Evolutionary conservation across 1,140 invertebrate species (phyloP).

Genomic region (Bombus impatiens): DNA sequence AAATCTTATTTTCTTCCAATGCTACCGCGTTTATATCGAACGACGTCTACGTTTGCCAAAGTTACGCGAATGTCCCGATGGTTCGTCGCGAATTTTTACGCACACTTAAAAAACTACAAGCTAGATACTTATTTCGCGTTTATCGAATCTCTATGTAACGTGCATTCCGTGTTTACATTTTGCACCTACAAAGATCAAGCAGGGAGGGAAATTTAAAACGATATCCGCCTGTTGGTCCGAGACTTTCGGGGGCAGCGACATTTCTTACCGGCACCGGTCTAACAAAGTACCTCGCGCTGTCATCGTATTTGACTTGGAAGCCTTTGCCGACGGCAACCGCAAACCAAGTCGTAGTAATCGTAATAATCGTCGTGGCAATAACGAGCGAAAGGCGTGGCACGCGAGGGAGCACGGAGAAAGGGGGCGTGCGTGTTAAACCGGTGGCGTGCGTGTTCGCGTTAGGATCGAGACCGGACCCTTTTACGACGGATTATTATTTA

Average conservation of each 20-base stretch:
- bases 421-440: slow-evolving; percentile 22
- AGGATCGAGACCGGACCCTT: slow-evolving; percentile 1
- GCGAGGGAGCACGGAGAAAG: neutral
- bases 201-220: too few relatives aligned
- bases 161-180: too few relatives aligned
- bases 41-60: too few relatives aligned
- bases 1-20: too few relatives aligned
- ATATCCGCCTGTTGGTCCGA: too few relatives aligned
- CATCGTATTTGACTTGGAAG: neutral
- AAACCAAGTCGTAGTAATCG: slow-evolving; percentile 16
- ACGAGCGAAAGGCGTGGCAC: slow-evolving; percentile 27
- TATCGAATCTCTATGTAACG: too few relatives aligned
- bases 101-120: too few relatives aligned
- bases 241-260: neutral
- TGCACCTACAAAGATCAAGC: accelerated
- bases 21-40: too few relatives aligned
- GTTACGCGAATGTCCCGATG: too few relatives aligned
- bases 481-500: slow-evolving; percentile 28
- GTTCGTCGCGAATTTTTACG: too few relatives aligned
- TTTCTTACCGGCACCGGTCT: neutral
- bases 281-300: neutral
- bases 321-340: neutral
- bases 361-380: slow-evolving; percentile 25
- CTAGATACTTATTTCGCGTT: too few relatives aligned
- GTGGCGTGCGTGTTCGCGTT: slow-evolving; percentile 8